phyloP scores from a whole-genome alignment of 2,888 invertebrate species.

The Eupsilia transversa region DNA sequence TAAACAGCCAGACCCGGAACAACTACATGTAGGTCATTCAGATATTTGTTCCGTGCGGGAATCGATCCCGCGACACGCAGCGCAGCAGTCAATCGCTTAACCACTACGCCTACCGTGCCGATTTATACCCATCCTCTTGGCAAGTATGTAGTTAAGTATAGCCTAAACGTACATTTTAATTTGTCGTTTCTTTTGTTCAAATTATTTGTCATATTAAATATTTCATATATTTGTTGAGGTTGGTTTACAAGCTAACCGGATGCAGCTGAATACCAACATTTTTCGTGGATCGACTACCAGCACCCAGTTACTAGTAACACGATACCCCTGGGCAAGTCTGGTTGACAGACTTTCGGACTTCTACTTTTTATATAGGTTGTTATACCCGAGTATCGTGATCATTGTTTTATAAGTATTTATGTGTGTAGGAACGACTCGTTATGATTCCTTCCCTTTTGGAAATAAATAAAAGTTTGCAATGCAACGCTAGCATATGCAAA shows the following conservation, averaged over 20 bases:
- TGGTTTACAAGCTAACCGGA: neutral
- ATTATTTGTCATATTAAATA: neutral
- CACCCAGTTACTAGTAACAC: neutral
- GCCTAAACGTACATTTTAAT: neutral
- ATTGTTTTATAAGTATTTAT: neutral
- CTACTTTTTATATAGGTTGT: neutral
- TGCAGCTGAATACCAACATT: neutral
- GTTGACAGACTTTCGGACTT: neutral
- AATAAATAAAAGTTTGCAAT: slow-evolving; percentile 35
- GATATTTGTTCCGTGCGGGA: too few relatives aligned
- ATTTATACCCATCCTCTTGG: neutral
- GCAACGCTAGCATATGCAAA: slow-evolving; percentile 30
- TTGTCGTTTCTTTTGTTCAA: neutral
- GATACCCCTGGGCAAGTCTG: neutral
- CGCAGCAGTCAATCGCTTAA: too few relatives aligned
- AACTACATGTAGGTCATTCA: too few relatives aligned
- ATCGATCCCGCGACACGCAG: too few relatives aligned
- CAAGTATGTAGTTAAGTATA: neutral
- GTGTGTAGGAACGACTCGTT: neutral
- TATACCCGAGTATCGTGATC: neutral
- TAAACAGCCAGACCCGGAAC: too few relatives aligned
- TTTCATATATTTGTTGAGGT: neutral
- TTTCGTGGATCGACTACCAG: neutral
- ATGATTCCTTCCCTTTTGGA: slow-evolving; percentile 21
- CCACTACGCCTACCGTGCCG: too few relatives aligned